Conservation (phyloP, 2,113 vertebrate species). For the Gallinago paraguaiae region DNA sequence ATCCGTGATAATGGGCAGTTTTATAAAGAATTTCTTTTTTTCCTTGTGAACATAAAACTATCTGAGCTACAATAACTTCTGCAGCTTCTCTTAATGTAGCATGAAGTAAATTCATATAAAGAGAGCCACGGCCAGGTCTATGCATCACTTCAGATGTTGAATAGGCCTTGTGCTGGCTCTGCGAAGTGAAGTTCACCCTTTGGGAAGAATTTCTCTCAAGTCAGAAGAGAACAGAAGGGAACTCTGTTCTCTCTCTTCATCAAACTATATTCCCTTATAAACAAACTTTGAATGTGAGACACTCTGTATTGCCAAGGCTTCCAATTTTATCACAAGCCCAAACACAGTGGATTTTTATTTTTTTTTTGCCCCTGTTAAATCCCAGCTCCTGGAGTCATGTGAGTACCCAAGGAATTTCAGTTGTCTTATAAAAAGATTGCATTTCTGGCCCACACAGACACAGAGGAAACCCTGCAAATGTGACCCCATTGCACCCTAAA, state of each 20-base stretch:
- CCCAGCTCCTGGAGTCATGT: slow-evolving; percentile 33
- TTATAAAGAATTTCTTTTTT: neutral
- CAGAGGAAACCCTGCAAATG: slow-evolving; percentile 58
- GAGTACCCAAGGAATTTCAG: slow-evolving; percentile 53
- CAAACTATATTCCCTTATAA: slow-evolving; percentile 44
- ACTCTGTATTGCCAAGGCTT: slow-evolving; percentile 35
- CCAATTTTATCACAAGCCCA: slow-evolving; percentile 53
- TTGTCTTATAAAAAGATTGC: slow-evolving; percentile 44
- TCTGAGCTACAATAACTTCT: slow-evolving; percentile 14
- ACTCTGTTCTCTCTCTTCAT: slow-evolving; percentile 42
- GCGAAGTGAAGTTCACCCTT: slow-evolving; percentile 6
- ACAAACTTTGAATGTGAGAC: slow-evolving; percentile 61
- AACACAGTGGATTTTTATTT: neutral
- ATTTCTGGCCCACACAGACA: slow-evolving; percentile 56
- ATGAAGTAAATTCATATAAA: slow-evolving; percentile 3
- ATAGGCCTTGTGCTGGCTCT: slow-evolving; percentile 37
- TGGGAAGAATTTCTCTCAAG: slow-evolving; percentile 35
- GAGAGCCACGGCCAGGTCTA: neutral
- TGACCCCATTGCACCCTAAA: slow-evolving; percentile 60
- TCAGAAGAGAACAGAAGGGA: slow-evolving; percentile 47
- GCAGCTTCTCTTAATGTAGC: slow-evolving; percentile 38
- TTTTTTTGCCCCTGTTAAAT: neutral
- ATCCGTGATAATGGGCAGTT: neutral
- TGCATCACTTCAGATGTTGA: slow-evolving; percentile 40
- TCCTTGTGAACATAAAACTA: neutral